phyloP scores from a whole-genome alignment of 2,888 invertebrate genomes.

The Tiphia femorata region DNA sequence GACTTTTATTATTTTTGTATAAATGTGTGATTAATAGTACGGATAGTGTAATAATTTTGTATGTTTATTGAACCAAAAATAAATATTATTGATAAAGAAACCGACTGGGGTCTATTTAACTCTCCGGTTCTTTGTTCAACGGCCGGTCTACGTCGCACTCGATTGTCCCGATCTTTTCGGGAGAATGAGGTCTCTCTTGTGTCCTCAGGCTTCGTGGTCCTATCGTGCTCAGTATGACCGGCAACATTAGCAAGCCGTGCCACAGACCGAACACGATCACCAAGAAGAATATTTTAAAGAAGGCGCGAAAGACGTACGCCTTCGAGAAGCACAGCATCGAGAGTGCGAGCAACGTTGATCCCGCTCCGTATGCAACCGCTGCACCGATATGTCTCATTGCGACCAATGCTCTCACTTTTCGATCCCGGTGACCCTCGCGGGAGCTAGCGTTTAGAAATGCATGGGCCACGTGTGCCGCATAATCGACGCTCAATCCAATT shows the following conservation, averaged over 20 bases:
- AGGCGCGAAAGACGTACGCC: constrained; percentile 83
- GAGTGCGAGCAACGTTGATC: constrained; percentile 82
- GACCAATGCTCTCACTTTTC: constrained; percentile 71
- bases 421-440: constrained; percentile 67
- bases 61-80: constrained; percentile 69
- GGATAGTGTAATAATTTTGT: constrained; percentile 69
- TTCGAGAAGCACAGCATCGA: constrained; percentile 79
- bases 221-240: constrained; percentile 80
- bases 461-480: constrained; percentile 85
- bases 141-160: constrained; percentile 15
- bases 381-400: constrained; percentile 81
- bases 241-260: constrained; percentile 82
- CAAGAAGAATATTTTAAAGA: constrained; percentile 82
- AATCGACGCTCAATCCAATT: constrained; percentile 87
- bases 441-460: constrained; percentile 78
- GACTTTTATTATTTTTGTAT: constrained; percentile 65
- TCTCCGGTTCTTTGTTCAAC: constrained; percentile 25
- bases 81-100: constrained; percentile 68
- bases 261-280: constrained; percentile 84
- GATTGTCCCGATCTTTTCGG: not conserved
- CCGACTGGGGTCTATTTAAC: constrained; percentile 9
- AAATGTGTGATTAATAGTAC: constrained; percentile 69
- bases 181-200: too few species aligned
- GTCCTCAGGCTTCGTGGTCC: constrained; percentile 72
- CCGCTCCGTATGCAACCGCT: constrained; percentile 83